phyloP scores from a whole-genome alignment of 2,888 invertebrate species.

The Gasteruption jaculator region DNA sequence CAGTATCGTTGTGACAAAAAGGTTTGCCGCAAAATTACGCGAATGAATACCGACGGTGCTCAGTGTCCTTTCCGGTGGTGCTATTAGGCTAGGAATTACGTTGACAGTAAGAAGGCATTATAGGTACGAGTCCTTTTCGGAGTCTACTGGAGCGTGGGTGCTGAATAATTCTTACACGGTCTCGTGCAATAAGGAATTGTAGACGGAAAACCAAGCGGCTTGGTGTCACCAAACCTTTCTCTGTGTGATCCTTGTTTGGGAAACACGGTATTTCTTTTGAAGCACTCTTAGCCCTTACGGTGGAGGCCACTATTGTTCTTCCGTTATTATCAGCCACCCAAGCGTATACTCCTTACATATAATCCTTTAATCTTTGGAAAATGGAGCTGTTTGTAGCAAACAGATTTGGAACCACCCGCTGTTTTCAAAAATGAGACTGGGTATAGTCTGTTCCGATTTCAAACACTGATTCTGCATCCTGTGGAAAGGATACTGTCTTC shows the following conservation, averaged over 20 bases:
- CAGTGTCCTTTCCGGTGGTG: constrained; percentile 19
- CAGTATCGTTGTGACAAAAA: constrained; percentile 29
- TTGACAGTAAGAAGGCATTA: constrained; percentile 42
- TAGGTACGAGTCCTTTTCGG: constrained; percentile 28
- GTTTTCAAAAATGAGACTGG: too few species aligned
- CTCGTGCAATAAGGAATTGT: too few species aligned
- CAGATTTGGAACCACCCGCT: too few species aligned
- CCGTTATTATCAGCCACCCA: constrained; percentile 40
- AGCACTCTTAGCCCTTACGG: constrained; percentile 22
- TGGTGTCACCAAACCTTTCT: constrained; percentile 18
- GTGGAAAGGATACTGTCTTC: too few species aligned
- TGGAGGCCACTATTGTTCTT: constrained; percentile 40
- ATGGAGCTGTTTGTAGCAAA: constrained; percentile 48
- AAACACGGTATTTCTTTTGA: constrained; percentile 31
- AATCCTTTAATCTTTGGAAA: constrained; percentile 47
- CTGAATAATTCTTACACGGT: too few species aligned
- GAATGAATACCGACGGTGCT: constrained; percentile 22
- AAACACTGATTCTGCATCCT: too few species aligned
- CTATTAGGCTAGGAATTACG: constrained; percentile 33
- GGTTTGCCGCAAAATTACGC: constrained; percentile 29
- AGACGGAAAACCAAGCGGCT: too few species aligned
- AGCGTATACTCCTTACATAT: constrained; percentile 43
- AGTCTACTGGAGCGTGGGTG: constrained; percentile 35
- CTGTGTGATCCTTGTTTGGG: constrained; percentile 26
- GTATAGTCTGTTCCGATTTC: too few species aligned